Evolutionary conservation across 2,113 vertebrate genomes (phyloP).

Genomic region (Antennarius striatus): DNA sequence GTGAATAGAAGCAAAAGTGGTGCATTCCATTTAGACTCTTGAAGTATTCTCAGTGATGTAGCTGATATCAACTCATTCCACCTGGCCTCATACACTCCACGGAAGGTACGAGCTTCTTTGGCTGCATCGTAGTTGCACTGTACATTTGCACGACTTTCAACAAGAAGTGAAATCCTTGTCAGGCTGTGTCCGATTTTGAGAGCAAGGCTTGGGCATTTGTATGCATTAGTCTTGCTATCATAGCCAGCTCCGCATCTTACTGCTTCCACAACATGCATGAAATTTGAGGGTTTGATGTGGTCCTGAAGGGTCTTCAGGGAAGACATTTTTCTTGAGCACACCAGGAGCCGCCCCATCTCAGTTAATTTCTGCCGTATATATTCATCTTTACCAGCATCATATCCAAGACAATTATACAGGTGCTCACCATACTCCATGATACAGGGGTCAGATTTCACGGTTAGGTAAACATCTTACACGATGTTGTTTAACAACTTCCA

Average conservation of each 20-base stretch:
- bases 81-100: slow-evolving; percentile 14
- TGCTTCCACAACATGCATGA: neutral
- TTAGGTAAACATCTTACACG: slow-evolving; percentile 28
- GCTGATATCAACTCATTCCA: slow-evolving; percentile 38
- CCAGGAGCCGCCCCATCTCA: slow-evolving; percentile 36
- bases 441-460: no score
- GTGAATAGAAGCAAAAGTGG: slow-evolving; percentile 9
- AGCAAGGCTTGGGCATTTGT: neutral
- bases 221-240: neutral
- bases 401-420: no score
- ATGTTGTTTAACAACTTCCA: slow-evolving; percentile 38
- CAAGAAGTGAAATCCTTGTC: neutral
- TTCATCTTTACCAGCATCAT: slow-evolving; percentile 32
- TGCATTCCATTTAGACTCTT: slow-evolving; percentile 41
- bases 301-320: slow-evolving; percentile 17
- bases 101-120: neutral
- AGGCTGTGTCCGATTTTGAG: neutral
- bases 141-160: slow-evolving; percentile 5
- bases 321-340: slow-evolving; percentile 21
- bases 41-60: slow-evolving; percentile 31
- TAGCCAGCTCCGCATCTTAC: neutral
- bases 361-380: slow-evolving; percentile 44
- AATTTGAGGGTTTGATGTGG: neutral
- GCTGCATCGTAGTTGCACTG: neutral
- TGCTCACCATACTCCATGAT: no score